Evolutionary conservation across 2,888 invertebrate genomes (phyloP).

Genomic region (Brenthis ino): DNA sequence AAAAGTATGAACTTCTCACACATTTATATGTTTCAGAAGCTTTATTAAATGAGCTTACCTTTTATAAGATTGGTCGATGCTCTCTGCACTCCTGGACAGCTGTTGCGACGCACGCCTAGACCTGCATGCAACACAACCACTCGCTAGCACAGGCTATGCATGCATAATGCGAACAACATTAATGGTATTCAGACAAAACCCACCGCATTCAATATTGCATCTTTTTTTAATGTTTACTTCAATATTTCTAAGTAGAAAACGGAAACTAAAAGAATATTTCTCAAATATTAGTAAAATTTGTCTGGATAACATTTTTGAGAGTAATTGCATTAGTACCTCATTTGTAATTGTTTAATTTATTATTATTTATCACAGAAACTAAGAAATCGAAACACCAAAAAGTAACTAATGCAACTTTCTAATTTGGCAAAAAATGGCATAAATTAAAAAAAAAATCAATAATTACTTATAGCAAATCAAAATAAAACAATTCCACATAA

Average conservation of each 20-base stretch:
- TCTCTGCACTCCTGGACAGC: conserved; percentile 86
- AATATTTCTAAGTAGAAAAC: neutral
- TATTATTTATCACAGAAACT: no score
- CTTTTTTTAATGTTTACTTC: neutral
- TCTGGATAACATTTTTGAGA: conserved; percentile 35
- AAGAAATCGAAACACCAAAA: no score
- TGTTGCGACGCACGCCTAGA: conserved; percentile 94
- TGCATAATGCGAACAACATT: conserved; percentile 65
- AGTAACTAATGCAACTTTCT: conserved; percentile 9
- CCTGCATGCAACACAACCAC: conserved; percentile 85
- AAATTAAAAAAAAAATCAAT: neutral
- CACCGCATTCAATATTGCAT: neutral
- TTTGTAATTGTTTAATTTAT: no score
- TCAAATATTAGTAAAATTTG: conserved; percentile 27
- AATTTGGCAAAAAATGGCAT: neutral
- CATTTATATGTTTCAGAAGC: neutral
- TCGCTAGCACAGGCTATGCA: conserved; percentile 77
- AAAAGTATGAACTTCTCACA: neutral
- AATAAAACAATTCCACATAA: neutral
- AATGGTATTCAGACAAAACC: conserved; percentile 25
- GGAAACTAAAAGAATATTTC: neutral
- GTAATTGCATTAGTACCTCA: conserved; percentile 32
- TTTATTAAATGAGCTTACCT: conserved; percentile 69
- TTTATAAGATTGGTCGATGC: conserved; percentile 82
- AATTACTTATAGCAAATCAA: neutral